Evolutionary conservation across 2,888 invertebrate genomes (phyloP).

Genomic region (Nudaria mundana): DNA sequence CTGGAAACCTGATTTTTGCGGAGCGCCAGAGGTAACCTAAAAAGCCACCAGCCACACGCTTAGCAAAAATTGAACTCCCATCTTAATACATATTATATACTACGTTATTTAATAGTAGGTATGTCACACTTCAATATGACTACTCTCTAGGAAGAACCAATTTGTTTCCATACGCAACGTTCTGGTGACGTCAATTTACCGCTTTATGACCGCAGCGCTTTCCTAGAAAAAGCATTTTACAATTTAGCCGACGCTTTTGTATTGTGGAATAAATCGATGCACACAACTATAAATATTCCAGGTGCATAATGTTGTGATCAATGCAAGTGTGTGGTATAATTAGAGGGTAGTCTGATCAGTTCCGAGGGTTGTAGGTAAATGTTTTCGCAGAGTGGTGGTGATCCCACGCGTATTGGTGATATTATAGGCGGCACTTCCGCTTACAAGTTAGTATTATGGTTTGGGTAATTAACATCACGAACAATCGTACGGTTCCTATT

Average conservation of each 20-base stretch:
- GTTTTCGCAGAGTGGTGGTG: conserved; percentile 21
- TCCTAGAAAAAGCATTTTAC: neutral
- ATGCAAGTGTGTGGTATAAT: conserved; percentile 19
- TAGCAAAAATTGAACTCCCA: too few species aligned
- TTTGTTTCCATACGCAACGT: too few species aligned
- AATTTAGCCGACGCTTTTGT: neutral
- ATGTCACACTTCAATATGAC: too few species aligned
- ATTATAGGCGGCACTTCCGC: conserved; percentile 11
- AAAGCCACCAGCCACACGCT: too few species aligned
- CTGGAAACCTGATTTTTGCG: too few species aligned
- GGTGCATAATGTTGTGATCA: conserved; percentile 16
- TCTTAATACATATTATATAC: too few species aligned
- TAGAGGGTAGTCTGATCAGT: conserved; percentile 10
- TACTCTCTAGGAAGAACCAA: too few species aligned
- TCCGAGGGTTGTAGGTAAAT: conserved; percentile 28
- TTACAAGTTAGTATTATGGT: conserved; percentile 1
- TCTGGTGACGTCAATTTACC: too few species aligned
- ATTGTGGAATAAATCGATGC: neutral
- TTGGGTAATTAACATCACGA: neutral
- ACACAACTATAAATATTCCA: neutral
- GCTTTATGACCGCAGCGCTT: too few species aligned
- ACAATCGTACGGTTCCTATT: too few species aligned
- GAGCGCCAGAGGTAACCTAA: too few species aligned
- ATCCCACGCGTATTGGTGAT: conserved; percentile 23
- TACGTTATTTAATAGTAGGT: too few species aligned